These are phyloP conservation scores for Brachyptera putata DNA, from an alignment of 2,888 invertebrate species.

Conservation along the genomic window DNA sequence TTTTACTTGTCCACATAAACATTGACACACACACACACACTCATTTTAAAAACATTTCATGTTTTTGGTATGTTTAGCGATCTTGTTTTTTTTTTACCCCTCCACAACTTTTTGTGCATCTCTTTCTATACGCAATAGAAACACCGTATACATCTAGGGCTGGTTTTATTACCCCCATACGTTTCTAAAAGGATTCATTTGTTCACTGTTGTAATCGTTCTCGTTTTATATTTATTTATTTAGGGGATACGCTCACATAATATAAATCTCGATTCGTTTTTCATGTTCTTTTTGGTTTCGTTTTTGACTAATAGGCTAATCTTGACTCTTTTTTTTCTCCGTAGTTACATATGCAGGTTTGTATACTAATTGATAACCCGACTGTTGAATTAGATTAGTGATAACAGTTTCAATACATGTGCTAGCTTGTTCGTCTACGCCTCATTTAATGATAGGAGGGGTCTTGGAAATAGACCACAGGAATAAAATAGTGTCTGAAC, in stretches of 20 bases:
- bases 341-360: background rate
- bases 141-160: background rate
- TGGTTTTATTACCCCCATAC: conserved; percentile 10
- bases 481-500: too few relatives aligned
- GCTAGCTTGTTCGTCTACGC: background rate
- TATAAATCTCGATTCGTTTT: background rate
- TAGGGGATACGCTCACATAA: conserved; percentile 6
- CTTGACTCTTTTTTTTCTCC: too few relatives aligned
- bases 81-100: background rate
- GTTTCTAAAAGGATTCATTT: conserved; percentile 8
- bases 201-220: conserved; percentile 12
- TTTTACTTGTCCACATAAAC: conserved; percentile 2
- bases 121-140: background rate
- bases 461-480: too few relatives aligned
- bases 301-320: background rate
- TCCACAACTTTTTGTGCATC: background rate
- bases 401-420: background rate
- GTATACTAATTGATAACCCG: background rate
- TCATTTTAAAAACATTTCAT: too few relatives aligned
- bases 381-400: background rate
- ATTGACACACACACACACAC: too few relatives aligned
- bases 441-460: too few relatives aligned
- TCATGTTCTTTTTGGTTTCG: background rate
- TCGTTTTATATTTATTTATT: conserved; percentile 8
- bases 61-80: background rate